Evolutionary conservation across 37 sponge, comb jelly and placozoan species (phyloP), one percentile per base, ranked within the genome.

Genomic region (Diacarnus erythraeanus): DNA sequence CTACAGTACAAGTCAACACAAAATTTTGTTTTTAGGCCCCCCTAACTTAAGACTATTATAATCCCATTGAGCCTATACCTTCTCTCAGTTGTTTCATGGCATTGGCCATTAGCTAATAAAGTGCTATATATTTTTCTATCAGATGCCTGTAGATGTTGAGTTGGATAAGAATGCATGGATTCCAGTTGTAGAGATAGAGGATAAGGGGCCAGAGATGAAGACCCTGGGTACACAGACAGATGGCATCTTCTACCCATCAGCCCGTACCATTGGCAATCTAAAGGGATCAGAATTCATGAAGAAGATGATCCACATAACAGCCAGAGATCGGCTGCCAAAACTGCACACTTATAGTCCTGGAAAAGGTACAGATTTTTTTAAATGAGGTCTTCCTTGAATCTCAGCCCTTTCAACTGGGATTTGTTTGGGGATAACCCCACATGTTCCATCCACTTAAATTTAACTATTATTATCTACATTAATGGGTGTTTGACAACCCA

Each of bases 241-340:
- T 5, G 88, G 94, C 8, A 56, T 93, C 38, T 94, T 94, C 83
- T 94, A 82, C 78, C 84, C 84, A 26, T 94, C 94, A 0, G 69
- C 88, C 15, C 69, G 72, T 29, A 77, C 88, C 59, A 77, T 94
- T 34, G 54, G 47, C 15, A 58, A 36, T 36, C 72, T 41, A 38
- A 74, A 73, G 67, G 64, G 38, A 6, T 35, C 75, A 0, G 80
- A 79, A 47, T 27, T 40, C 15, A 39, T 30, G 31, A 61, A 80
- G 77, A 75, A 43, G 79, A 33, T 64, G 25, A 59, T 78, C 38
- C 78, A 78, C 0, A 29, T 37, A 35, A 10, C 54, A 27, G 70
- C 73, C 34, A 57, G 71, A 60, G 79, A 85, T 56, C 57, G 66
- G 71, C 17, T 77, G 15, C 64, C 59, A 34, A 59, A 80, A 22